Evolutionary conservation across 2,888 invertebrate genomes (phyloP), one percentile per base, ranked within the genome.

Genomic region (Oscheius sp.): DNA sequence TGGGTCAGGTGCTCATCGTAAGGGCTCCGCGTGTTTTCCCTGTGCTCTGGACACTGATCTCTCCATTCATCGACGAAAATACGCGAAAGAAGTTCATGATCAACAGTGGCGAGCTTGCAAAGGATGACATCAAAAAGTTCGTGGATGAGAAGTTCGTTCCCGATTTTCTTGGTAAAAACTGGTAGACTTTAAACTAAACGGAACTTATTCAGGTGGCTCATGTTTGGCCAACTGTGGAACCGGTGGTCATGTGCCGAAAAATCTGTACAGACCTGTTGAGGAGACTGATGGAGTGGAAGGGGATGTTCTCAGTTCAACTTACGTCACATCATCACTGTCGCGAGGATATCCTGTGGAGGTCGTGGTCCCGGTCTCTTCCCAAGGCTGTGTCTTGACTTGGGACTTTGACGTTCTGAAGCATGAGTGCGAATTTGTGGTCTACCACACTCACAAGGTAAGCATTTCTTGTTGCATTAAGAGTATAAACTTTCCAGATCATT

Each of bases 381-480:
- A 93, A 13, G 95, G 95, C 84, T 93, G 94, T 90, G 95, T 96
- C 76, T 92, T 96, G 59, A 96, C 96, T 35, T 96, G 96, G 96
- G 96, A 96, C 91, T 96, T 96, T 91, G 96, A 96, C 91, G 94
- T 96, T 70, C 92, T 96, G 90, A 93, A 95, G 35, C 94, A 94
- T 88, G 94, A 95, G 90, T 93, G 96, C 84, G 93, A 93, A 78
- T 96, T 96, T 91, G 93, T 82, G 33, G 79, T 88, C 33, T 88
- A 87, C 70, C 85, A 85, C 71, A 83, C 86, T 11, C 72, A 74
- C 51, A 87, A 87, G 81, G 85, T 72, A 48, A n/a, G 11, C 5
- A 35, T 57, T 11, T 50, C 29, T 11, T 33, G 47, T 11, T 53
- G 42, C 21, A 21, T 29, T 37, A 42, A 63, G 11, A 10, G 48